Evolutionary conservation across 2,113 vertebrate genomes (phyloP).

Genomic region (Lophius piscatorius): DNA sequence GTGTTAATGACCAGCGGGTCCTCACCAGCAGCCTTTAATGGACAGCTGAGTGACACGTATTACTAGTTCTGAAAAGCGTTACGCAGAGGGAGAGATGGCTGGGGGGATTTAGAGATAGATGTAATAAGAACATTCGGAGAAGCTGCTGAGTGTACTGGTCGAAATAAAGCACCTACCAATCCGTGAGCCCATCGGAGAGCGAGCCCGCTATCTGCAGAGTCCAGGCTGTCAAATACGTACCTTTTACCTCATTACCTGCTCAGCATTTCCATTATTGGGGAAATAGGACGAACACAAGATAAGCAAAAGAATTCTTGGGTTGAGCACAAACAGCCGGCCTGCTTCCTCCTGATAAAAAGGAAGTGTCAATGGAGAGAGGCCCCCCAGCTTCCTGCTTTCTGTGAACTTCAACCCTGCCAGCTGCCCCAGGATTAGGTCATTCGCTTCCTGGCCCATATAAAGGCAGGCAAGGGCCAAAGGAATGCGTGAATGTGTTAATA

Average conservation of each 20-base stretch:
- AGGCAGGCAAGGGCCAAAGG: conserved; percentile 40
- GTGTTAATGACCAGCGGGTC: conserved; percentile 51
- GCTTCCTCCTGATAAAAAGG: conserved; percentile 80
- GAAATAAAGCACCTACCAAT: conserved; percentile 44
- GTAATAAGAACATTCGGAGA: conserved; percentile 51
- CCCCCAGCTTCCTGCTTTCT: conserved; percentile 63
- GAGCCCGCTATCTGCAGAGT: conserved; percentile 60
- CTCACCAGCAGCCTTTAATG: conserved; percentile 55
- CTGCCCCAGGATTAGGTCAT: conserved; percentile 57
- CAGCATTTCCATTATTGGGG: conserved; percentile 62
- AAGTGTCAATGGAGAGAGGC: conserved; percentile 52
- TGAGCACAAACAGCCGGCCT: conserved; percentile 72
- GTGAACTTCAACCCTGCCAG: conserved; percentile 51
- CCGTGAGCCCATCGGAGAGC: conserved; percentile 30
- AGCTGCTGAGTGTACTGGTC: conserved; percentile 22
- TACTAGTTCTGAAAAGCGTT: conserved; percentile 63
- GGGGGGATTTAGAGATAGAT: conserved; percentile 32
- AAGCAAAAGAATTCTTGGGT: conserved; percentile 71
- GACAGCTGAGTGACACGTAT: conserved; percentile 63
- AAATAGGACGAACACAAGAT: conserved; percentile 70
- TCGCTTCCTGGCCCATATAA: conserved; percentile 45
- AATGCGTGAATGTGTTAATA: conserved; percentile 15
- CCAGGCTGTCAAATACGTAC: conserved; percentile 73
- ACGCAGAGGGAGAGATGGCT: conserved; percentile 38
- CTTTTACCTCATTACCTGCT: conserved; percentile 75